Evolutionary conservation across 1,140 invertebrate species (phyloP).

Genomic region (Macrobrachium nipponense): DNA sequence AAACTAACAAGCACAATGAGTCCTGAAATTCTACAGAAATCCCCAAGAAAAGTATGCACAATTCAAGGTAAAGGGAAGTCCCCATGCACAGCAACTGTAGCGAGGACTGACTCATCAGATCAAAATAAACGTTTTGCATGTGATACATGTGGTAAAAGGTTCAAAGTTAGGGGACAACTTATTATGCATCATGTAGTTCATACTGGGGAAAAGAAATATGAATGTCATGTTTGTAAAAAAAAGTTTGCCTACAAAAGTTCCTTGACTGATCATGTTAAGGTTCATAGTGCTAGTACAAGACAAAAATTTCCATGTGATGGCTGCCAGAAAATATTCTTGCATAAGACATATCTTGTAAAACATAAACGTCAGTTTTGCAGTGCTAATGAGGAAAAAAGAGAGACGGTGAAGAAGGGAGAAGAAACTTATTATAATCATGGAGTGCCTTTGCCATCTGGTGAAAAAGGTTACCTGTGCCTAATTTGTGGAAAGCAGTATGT

Average conservation of each 20-base stretch:
- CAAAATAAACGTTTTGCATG: not conserved
- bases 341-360: not conserved
- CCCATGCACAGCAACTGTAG: no score
- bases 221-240: not conserved
- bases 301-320: not conserved
- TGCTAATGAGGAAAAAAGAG: no score
- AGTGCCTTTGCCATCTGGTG: no score
- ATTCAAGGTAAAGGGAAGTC: no score
- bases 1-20: no score
- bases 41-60: no score
- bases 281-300: not conserved
- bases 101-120: no score
- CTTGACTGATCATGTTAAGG: not conserved
- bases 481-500: not conserved
- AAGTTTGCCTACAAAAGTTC: not conserved
- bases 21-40: no score
- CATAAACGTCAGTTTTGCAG: not conserved
- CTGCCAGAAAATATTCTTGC: not conserved
- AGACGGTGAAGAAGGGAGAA: no score
- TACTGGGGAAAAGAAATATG: conserved; percentile 1
- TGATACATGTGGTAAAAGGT: not conserved
- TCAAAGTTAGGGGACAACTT: not conserved
- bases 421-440: no score
- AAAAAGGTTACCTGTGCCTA: not conserved
- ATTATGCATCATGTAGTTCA: not conserved